A percentile compares a stretch with the other conserved stretches of the same genome.
Conservation (phyloP, 2,888 invertebrate genomes). For the Synanthedon vespiformis region DNA sequence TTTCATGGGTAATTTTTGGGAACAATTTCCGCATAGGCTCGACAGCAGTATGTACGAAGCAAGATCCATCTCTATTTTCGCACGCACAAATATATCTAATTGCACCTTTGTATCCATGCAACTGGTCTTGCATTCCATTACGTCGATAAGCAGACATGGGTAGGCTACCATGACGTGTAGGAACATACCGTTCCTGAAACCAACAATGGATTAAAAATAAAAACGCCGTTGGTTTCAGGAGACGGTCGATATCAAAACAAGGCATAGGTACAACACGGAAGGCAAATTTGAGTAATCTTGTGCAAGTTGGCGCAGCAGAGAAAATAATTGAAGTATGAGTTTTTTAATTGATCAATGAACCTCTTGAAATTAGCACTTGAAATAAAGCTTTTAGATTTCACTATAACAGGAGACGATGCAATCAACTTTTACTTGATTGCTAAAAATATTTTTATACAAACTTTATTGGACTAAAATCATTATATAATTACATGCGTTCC, state of each 20-base stretch:
- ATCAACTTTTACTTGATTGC: too few relatives aligned
- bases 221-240: slow-evolving; percentile 18
- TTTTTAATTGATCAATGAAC: too few relatives aligned
- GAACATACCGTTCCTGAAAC: slow-evolving; percentile 66
- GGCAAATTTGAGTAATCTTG: too few relatives aligned
- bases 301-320: too few relatives aligned
- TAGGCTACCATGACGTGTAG: slow-evolving; percentile 49
- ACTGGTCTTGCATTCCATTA: slow-evolving; percentile 58
- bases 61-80: slow-evolving; percentile 11
- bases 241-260: slow-evolving; percentile 4
- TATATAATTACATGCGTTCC: too few relatives aligned
- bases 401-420: too few relatives aligned
- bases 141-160: slow-evolving; percentile 46
- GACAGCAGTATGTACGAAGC: slow-evolving; percentile 34
- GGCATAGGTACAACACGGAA: background rate
- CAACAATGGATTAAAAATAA: slow-evolving; percentile 34
- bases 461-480: too few relatives aligned
- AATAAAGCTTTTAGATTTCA: too few relatives aligned
- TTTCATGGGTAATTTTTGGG: slow-evolving; percentile 43
- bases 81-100: slow-evolving; percentile 41
- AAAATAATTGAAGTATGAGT: too few relatives aligned
- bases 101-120: slow-evolving; percentile 55
- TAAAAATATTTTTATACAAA: too few relatives aligned
- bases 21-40: slow-evolving; percentile 37
- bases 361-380: too few relatives aligned